Evolutionary conservation across 2,113 vertebrate species (phyloP), one percentile per base, ranked within the genome.

Genomic region (Australoheros scitulus): DNA sequence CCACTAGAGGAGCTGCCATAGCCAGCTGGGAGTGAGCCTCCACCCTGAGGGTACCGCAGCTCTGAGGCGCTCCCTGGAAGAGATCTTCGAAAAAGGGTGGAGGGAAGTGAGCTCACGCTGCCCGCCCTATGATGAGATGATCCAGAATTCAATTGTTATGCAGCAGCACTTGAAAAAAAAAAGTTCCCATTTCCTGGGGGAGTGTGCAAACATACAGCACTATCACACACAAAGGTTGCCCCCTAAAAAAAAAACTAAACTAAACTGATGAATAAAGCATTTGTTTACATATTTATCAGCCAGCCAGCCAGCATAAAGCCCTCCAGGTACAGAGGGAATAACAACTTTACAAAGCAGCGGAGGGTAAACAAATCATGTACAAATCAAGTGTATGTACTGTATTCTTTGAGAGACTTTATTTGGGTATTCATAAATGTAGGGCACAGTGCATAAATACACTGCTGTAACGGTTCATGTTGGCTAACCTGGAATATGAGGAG

Each of bases 31-130:
- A 97, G 90, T 85, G 96, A 93, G 86, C 97, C 96, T 6, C 95
- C 89, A 36, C 95, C 95, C 92, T 98, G 97, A 32, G 97, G 97
- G 87, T 97, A 98, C 70, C 97, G 96, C 82, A 98, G 96, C 92
- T 98, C 97, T 7, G 97, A 94, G 78, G 97, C 96, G 61, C 97
- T 98, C 79, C 97, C 97, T 41, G 97, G 97, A 74, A 98, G 96
- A 91, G 97, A 98, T 92, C 97, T 97, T 90, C 87, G 91, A 55
- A 90, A 91, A 81, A 93, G 91, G 56, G 85, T 93, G 90, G 87
- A 95, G 64, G 94, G 94, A 65, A 95, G 93, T 32, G 94, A 94
- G 87, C 93, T 95, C 68, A 94, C 93, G 85, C 93, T 94, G 90
- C 93, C 93, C 61, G 94, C 47, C 93, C 94, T 95, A 26, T 2